Conservation (phyloP, 64 coral and sea anemone species). For the Orbicella faveolata region DNA sequence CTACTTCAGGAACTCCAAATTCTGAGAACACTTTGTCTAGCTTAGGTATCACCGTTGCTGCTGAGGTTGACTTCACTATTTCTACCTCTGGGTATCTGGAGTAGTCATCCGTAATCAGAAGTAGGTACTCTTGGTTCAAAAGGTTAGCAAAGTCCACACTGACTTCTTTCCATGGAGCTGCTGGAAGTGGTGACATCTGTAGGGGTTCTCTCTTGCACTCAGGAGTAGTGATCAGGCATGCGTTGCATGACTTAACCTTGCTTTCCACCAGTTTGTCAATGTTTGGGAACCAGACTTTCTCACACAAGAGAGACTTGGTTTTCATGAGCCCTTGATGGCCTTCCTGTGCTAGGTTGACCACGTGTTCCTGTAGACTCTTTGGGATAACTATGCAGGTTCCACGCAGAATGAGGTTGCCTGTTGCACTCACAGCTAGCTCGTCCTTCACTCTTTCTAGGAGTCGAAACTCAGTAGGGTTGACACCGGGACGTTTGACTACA, state of each 20-base stretch:
- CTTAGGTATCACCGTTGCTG: slow-evolving; percentile 2
- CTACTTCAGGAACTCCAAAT: slow-evolving; percentile 9
- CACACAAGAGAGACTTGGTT: background rate
- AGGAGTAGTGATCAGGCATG: background rate
- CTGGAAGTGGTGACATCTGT: background rate
- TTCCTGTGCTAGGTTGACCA: background rate
- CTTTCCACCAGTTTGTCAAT: background rate
- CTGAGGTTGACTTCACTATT: background rate
- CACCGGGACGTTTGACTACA: slow-evolving; percentile 6
- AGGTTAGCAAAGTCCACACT: background rate
- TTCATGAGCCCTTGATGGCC: slow-evolving; percentile 13
- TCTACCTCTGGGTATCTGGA: background rate
- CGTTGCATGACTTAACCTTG: background rate
- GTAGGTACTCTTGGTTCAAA: background rate
- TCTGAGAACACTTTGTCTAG: slow-evolving; percentile 2
- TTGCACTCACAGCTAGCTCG: slow-evolving; percentile 1
- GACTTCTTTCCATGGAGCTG: background rate
- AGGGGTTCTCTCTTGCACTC: background rate
- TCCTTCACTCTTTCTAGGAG: slow-evolving; percentile 24
- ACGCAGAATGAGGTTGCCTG: slow-evolving; percentile 19
- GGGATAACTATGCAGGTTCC: slow-evolving; percentile 18
- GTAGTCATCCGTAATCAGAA: background rate
- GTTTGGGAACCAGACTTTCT: background rate
- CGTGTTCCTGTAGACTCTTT: background rate
- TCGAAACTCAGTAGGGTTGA: slow-evolving; percentile 20